Conservation (phyloP, 2,888 invertebrate genomes). For the Onchidella celtica region DNA sequence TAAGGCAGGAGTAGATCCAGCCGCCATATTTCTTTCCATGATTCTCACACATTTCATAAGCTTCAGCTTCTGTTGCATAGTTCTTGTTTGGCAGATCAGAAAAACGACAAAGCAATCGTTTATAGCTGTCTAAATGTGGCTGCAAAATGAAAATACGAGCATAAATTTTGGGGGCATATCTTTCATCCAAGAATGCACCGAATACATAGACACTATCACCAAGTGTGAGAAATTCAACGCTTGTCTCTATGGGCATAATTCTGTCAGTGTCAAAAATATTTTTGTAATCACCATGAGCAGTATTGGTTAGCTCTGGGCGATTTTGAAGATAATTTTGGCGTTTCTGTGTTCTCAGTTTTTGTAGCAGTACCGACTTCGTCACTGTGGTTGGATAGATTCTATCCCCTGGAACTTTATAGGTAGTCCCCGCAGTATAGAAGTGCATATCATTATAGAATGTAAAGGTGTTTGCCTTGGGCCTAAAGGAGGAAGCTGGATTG, state of each 20-base stretch:
- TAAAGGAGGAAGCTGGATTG: too few relatives aligned
- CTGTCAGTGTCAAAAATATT: not conserved
- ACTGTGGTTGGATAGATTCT: too few relatives aligned
- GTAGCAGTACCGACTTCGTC: too few relatives aligned
- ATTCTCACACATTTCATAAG: constrained; percentile 78
- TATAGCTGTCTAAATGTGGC: constrained; percentile 48
- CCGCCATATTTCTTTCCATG: constrained; percentile 76
- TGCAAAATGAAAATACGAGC: constrained; percentile 62
- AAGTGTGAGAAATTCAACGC: constrained; percentile 41
- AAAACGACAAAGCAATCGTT: not conserved
- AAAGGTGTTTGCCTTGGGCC: too few relatives aligned
- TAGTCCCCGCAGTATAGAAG: too few relatives aligned
- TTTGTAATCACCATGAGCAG: too few relatives aligned
- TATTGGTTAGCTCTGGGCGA: too few relatives aligned
- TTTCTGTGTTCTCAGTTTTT: too few relatives aligned
- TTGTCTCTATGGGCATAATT: not conserved
- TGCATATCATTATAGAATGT: too few relatives aligned
- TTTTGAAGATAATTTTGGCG: too few relatives aligned
- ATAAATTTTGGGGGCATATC: constrained; percentile 51
- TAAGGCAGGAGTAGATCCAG: constrained; percentile 73
- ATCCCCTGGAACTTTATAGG: too few relatives aligned
- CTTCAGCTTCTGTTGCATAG: not conserved
- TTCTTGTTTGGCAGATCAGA: not conserved
- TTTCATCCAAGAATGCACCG: constrained; percentile 68
- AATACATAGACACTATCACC: constrained; percentile 58